These are phyloP conservation scores for Cotesia typhae DNA, from an alignment of 1,140 invertebrate genomes.

Conservation along the genomic window DNA sequence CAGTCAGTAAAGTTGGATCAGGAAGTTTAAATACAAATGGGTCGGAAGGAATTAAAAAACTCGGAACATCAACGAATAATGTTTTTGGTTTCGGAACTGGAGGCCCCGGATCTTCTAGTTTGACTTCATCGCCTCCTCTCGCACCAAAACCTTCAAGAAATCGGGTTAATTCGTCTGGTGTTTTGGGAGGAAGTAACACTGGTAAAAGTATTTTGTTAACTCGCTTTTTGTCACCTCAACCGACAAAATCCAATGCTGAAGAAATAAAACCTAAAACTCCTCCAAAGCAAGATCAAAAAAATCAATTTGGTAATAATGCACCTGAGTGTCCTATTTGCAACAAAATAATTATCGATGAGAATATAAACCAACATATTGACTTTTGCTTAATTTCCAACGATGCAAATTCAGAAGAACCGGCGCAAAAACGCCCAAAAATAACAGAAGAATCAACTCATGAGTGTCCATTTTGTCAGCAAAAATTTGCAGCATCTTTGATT, in stretches of 20 bases:
- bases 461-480: conserved; percentile 32
- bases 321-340: conserved; percentile 66
- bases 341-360: conserved; percentile 47
- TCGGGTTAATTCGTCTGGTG: conserved; percentile 48
- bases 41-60: conserved; percentile 46
- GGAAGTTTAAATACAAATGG: not conserved
- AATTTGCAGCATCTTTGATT: not conserved
- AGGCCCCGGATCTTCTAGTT: conserved; percentile 38
- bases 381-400: conserved; percentile 58
- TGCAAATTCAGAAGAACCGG: not conserved
- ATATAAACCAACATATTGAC: conserved; percentile 67
- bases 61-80: conserved; percentile 52
- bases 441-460: conserved; percentile 28
- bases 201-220: conserved; percentile 51
- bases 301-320: not conserved
- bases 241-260: conserved; percentile 35
- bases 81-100: conserved; percentile 51
- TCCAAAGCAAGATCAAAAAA: conserved; percentile 21
- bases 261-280: conserved; percentile 33
- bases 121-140: not conserved
- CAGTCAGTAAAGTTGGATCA: conserved; percentile 26
- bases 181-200: conserved; percentile 49
- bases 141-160: conserved; percentile 12
- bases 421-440: conserved; percentile 11
- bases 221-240: conserved; percentile 39